Base-by-base conservation (phyloP, 2,888 invertebrate genomes). In the Mantis religiosa region DNA sequence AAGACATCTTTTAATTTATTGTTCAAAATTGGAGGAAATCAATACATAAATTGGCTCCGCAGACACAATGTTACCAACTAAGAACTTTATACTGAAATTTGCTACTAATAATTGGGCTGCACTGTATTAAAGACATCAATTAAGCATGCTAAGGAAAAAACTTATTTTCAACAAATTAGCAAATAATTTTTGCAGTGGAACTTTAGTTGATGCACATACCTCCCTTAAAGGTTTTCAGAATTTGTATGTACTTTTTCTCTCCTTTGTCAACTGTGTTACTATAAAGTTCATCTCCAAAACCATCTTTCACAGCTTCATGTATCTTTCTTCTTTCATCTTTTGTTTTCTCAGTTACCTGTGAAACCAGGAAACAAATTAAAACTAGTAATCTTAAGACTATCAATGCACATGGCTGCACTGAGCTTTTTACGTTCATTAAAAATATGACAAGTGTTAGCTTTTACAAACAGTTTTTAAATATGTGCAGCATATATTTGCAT, bases 251-350 rank as follows among this genome's bases (percentile, higher is more conserved):
- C 91, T 96, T 97, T 91, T 95, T 95, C 1, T 94, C 95, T 2
- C 94, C 95, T 85, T 93, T 93, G 14, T 94, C 95, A n/a, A 96
- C 93, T 0, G 97, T 97, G 90, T 95, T 95, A 90, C 96, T 96
- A 6, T 95, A 93, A 14, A 97, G 93, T 90, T 95, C 94, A 0
- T 94, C 93, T 9, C 95, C 95, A 92, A 95, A 97, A 0, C 95
- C 93, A 89, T 94, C 95, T 92, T 96, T 96, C 0, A 98, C 94
- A 47, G 96, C 94, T 90, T 95, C 94, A 92, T 98, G 98, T 87
- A 98, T 95, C 91, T 94, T 94, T 6, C 95, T 96, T 85, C 98
- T 94, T 84, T 96, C 94, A 47, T 96, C 96, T 92, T 98, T 98
- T 47, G 94, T 94, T 91, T 96, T 93, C 12, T 95, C 93, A 0